Base-by-base conservation (phyloP, 2,888 invertebrate species). In the Globia sparganii region DNA sequence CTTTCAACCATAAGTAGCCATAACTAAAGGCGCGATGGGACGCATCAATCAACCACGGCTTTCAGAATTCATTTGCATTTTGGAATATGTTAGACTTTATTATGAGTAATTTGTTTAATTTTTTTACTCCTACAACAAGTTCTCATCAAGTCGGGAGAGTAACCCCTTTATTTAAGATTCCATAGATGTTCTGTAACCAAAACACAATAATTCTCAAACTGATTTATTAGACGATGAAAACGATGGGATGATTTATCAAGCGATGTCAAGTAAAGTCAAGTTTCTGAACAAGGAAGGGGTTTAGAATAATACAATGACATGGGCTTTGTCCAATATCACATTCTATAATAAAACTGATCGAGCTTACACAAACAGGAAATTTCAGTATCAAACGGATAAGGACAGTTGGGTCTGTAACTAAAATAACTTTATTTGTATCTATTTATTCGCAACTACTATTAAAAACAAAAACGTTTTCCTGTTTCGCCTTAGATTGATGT, bases 341-440 rank as follows among this genome's bases (percentile, higher is more conserved):
- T 78, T 78, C 71, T 71, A 75, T 82, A 75, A 77, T 75, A 82
- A 81, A 81, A 72, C 65, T 78, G 70, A 78, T 82, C n/a, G 75
- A 75, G 77, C 72, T 84, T 79, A 81, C 86, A 89, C 86, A 90
- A 92, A 91, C 91, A 91, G 92, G 91, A 92, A 91, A 87, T 82
- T 86, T 83, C 80, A 87, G 87, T 87, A 85, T 84, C 72, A 77
- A 78, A 85, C 85, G 83, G 87, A 88, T 88, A 88, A 85, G 77
- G 77, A 78, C 82, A 78, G 68, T 78, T 77, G 62, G 53, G 72
- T 75, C 61, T 72, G 28, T 67, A 49, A 82, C 84, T 77, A 73
- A 80, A 81, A 80, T 86, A 84, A 84, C 80, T 75, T 72, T 67
- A 79, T 80, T 80, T 72, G 43, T 84, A 72, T 66, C 58, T 83